Conservation (phyloP, 2,797 vertebrate genomes). For the Danionella dracula region DNA sequence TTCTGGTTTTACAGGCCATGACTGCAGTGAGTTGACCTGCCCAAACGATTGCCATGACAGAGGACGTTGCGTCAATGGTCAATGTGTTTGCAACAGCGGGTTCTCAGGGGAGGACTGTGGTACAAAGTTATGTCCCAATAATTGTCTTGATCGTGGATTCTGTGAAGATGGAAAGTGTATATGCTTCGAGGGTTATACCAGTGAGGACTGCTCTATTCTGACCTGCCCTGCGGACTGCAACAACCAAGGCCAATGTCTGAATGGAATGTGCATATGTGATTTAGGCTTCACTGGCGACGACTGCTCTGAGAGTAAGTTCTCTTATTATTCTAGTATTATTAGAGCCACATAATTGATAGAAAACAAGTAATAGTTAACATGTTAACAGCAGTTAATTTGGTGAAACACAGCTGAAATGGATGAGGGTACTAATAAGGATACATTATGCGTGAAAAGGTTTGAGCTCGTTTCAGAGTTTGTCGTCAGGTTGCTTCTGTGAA, state of each 20-base stretch:
- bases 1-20: slow-evolving; percentile 68
- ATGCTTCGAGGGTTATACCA: slow-evolving; percentile 77
- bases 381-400: background rate
- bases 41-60: slow-evolving; percentile 73
- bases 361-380: background rate
- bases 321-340: too few species aligned
- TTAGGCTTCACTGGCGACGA: slow-evolving; percentile 73
- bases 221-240: slow-evolving; percentile 81
- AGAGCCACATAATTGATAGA: too few species aligned
- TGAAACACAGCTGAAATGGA: background rate
- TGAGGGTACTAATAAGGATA: too few species aligned
- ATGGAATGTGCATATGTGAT: slow-evolving; percentile 69
- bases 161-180: slow-evolving; percentile 74
- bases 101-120: slow-evolving; percentile 79
- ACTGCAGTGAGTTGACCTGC: slow-evolving; percentile 79
- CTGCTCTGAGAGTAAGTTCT: slow-evolving; percentile 77
- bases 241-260: slow-evolving; percentile 66
- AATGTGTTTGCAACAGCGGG: slow-evolving; percentile 79
- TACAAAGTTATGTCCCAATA: slow-evolving; percentile 76
- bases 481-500: too few species aligned
- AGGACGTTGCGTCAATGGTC: slow-evolving; percentile 77
- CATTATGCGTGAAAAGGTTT: too few species aligned
- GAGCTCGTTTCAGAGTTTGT: too few species aligned
- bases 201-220: slow-evolving; percentile 73
- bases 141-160: slow-evolving; percentile 77